Percentiles rank a stretch among this genome's conserved stretches.
Conservation (phyloP, 2,888 invertebrate genomes). For the Lordiphosa andalusiaca region DNA sequence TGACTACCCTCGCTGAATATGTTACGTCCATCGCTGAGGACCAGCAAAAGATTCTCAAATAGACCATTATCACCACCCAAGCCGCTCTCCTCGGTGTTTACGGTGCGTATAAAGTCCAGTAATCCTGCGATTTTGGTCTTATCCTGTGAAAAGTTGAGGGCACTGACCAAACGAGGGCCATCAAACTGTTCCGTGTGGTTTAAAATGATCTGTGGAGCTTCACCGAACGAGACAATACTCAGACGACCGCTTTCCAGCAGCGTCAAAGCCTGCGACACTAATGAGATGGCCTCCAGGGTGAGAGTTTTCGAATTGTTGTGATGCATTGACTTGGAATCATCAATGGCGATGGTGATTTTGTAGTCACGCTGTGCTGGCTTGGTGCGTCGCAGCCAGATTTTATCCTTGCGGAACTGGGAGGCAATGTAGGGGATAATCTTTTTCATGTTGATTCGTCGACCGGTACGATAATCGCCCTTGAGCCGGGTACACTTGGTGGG, state of each 20-base stretch:
- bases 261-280: constrained; percentile 93
- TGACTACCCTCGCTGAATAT: constrained; percentile 93
- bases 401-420: constrained; percentile 98
- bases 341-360: constrained; percentile 96
- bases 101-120: constrained; percentile 88
- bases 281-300: constrained; percentile 96
- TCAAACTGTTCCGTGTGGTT: constrained; percentile 91
- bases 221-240: constrained; percentile 95
- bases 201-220: constrained; percentile 91
- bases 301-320: constrained; percentile 93
- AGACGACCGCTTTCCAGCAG: constrained; percentile 96
- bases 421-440: constrained; percentile 99
- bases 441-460: constrained; percentile 98
- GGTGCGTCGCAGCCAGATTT: constrained; percentile 98
- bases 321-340: constrained; percentile 96
- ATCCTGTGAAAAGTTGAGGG: constrained; percentile 92
- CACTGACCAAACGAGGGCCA: constrained; percentile 90
- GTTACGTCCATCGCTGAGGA: constrained; percentile 97
- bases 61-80: constrained; percentile 79
- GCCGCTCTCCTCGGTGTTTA: constrained; percentile 82
- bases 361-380: constrained; percentile 97
- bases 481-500: constrained; percentile 95
- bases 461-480: constrained; percentile 97
- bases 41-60: constrained; percentile 86
- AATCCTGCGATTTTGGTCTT: constrained; percentile 93